Evolutionary conservation across 2,113 vertebrate genomes (phyloP).

Genomic region (Collichthys lucidus): DNA sequence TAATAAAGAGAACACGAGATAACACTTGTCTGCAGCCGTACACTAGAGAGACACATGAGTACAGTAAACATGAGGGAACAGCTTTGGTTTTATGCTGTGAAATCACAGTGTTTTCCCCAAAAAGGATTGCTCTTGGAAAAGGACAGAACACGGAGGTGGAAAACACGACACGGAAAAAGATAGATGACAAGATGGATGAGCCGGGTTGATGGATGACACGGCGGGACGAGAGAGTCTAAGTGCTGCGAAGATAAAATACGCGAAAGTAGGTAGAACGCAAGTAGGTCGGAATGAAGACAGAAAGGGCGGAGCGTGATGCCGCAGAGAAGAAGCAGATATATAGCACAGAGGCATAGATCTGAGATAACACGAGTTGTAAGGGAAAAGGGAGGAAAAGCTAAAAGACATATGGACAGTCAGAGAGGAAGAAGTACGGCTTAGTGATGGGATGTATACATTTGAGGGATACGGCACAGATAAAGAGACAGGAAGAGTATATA

Average conservation of each 20-base stretch:
- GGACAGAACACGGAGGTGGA: neutral
- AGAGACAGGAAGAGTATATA: conserved; percentile 2
- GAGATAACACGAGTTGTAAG: conserved; percentile 8
- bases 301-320: neutral
- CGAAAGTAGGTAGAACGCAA: conserved; percentile 8
- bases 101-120: neutral
- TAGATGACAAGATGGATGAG: conserved; percentile 24
- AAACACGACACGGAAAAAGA: conserved; percentile 7
- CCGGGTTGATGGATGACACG: conserved; percentile 41
- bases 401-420: conserved; percentile 1
- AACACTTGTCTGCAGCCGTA: conserved; percentile 16
- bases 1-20: conserved; percentile 20
- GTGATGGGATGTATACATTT: conserved; percentile 25
- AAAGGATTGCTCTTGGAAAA: neutral
- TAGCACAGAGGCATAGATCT: neutral
- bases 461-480: conserved; percentile 1
- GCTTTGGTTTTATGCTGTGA: neutral
- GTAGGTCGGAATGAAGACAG: conserved; percentile 34
- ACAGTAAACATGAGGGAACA: conserved; percentile 1
- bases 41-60: neutral
- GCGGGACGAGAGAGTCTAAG: conserved; percentile 21
- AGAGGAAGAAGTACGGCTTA: neutral
- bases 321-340: neutral
- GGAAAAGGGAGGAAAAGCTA: conserved; percentile 5
- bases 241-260: conserved; percentile 12